Conservation (phyloP, 2,113 vertebrate species). For the Thamnaconus septentrionalis region DNA sequence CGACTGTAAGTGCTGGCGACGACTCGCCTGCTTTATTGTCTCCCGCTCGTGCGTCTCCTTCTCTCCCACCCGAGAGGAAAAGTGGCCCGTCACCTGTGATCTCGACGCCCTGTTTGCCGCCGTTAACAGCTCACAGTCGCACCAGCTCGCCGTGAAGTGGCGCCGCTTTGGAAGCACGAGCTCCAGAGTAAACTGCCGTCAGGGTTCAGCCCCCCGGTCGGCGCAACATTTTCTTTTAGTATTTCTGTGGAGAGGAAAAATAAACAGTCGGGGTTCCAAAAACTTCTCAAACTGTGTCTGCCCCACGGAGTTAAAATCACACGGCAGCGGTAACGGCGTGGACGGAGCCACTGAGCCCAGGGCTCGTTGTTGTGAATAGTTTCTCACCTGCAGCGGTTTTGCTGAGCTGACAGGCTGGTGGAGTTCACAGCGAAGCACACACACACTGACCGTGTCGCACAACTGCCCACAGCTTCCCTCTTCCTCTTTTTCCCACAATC, state of each 20-base stretch:
- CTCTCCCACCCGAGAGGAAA: slow-evolving; percentile 60
- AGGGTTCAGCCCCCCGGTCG: no score
- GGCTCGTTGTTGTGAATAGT: slow-evolving; percentile 6
- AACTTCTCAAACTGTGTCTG: no score
- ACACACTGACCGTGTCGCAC: slow-evolving; percentile 8
- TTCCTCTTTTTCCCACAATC: no score
- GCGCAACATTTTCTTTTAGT: no score
- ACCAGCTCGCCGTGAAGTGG: no score
- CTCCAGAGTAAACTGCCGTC: no score
- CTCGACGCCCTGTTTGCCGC: slow-evolving; percentile 55
- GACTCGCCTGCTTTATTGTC: no score
- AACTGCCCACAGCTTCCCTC: background rate
- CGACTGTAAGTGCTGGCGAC: slow-evolving; percentile 65
- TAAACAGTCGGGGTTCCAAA: no score
- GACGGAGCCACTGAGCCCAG: no score
- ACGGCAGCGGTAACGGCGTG: background rate
- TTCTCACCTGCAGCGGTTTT: slow-evolving; percentile 28
- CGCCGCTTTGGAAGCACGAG: no score
- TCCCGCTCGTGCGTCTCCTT: slow-evolving; percentile 24
- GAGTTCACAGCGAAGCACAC: slow-evolving; percentile 5
- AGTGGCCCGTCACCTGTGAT: slow-evolving; percentile 85
- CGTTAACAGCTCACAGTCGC: no score
- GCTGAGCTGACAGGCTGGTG: slow-evolving; percentile 23
- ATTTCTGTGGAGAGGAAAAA: no score
- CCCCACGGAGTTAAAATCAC: slow-evolving; percentile 6